Evolutionary conservation across 2,888 invertebrate genomes (phyloP).

Genomic region (Xestia xanthographa): DNA sequence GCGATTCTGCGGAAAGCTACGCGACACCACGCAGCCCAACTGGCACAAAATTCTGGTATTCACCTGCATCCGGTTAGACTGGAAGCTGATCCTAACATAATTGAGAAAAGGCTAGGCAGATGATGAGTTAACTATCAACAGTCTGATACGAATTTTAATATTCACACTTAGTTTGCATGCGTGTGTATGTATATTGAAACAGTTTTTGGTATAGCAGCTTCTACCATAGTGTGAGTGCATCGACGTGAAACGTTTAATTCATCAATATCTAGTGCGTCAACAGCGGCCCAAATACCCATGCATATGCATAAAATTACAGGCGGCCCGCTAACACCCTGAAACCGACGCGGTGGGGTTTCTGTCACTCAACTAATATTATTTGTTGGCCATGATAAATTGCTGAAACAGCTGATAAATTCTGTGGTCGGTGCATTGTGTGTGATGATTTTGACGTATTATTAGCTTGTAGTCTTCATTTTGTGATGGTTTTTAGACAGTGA

Average conservation of each 20-base stretch:
- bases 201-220: constrained; percentile 4
- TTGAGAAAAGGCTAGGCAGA: too few species aligned
- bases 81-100: too few species aligned
- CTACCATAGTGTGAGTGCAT: neutral
- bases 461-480: constrained; percentile 1
- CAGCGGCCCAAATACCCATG: constrained; percentile 54
- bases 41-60: too few species aligned
- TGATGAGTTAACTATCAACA: too few species aligned
- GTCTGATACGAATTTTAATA: neutral
- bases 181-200: neutral
- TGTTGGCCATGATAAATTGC: constrained; percentile 60
- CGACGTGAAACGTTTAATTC: constrained; percentile 54
- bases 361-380: constrained; percentile 62
- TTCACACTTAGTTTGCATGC: neutral
- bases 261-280: constrained; percentile 60
- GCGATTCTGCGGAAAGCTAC: too few species aligned
- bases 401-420: constrained; percentile 61
- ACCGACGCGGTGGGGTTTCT: constrained; percentile 55
- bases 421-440: constrained; percentile 11
- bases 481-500: neutral
- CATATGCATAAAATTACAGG: constrained; percentile 61
- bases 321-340: constrained; percentile 54
- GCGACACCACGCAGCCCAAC: too few species aligned
- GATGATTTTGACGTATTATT: constrained; percentile 12
- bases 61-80: too few species aligned